These are phyloP conservation scores for Psophia crepitans DNA, from an alignment of 2,113 vertebrate species.

Conservation along the genomic window DNA sequence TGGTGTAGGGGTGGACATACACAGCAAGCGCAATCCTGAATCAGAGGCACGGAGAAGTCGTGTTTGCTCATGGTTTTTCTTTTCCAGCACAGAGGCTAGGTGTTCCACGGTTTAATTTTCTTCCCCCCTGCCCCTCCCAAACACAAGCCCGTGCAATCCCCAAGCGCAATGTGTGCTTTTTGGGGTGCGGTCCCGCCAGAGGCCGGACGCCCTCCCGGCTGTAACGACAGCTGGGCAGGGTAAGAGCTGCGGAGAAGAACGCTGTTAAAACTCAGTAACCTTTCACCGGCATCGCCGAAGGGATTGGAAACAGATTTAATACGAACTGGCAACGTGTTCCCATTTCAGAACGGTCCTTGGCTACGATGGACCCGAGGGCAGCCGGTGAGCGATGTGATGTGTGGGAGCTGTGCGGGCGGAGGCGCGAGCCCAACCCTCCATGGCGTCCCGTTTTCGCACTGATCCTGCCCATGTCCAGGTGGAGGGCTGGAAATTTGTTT, in stretches of 20 bases:
- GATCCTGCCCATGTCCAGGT: not conserved
- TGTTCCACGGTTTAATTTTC: not conserved
- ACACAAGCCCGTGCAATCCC: not conserved
- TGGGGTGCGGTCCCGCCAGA: not conserved
- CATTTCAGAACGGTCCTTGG: not conserved
- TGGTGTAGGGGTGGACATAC: not conserved
- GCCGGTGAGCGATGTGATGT: accelerated
- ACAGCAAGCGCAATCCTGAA: not conserved
- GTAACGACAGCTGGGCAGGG: not conserved
- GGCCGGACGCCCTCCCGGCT: not conserved
- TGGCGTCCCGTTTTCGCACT: accelerated
- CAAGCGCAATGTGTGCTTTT: accelerated
- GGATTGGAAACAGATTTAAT: not conserved
- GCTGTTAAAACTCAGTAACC: not conserved
- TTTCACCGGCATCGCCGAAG: not conserved
- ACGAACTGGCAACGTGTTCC: accelerated
- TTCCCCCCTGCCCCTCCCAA: not conserved
- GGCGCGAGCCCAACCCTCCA: accelerated
- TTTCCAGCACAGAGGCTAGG: not conserved
- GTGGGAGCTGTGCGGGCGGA: not conserved
- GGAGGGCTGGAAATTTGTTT: not conserved
- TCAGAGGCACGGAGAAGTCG: not conserved
- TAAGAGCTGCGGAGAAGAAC: not conserved
- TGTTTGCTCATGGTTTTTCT: not conserved
- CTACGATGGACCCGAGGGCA: not conserved